Evolutionary conservation across 2,113 vertebrate species (phyloP).

Genomic region (Gnathonemus echidnorhynchus): DNA sequence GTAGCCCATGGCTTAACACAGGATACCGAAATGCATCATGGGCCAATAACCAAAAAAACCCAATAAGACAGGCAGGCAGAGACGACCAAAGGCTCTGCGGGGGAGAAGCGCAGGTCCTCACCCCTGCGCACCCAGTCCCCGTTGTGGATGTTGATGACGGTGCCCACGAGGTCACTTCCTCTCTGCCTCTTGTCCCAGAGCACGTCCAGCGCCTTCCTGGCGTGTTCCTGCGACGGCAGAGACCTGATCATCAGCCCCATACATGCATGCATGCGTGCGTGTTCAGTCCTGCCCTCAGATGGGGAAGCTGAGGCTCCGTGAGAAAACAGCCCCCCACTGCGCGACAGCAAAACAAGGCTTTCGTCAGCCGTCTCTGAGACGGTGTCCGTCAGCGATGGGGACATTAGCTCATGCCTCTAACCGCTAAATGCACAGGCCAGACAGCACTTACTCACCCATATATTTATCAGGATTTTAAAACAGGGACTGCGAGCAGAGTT

Average conservation of each 20-base stretch:
- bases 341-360: neutral
- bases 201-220: constrained; percentile 90
- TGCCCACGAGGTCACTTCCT: constrained; percentile 97
- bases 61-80: neutral
- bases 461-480: neutral
- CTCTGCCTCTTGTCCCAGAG: constrained; percentile 59
- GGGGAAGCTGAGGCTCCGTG: neutral
- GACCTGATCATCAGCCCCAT: neutral
- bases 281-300: neutral
- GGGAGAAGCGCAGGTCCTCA: constrained; percentile 29
- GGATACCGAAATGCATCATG: neutral
- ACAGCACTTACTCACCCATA: neutral
- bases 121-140: constrained; percentile 84
- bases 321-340: neutral
- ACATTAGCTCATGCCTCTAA: neutral
- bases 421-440: neutral
- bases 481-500: neutral
- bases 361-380: neutral
- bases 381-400: neutral
- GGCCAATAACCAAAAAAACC: too few species aligned
- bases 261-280: neutral
- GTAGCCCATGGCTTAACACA: neutral
- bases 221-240: constrained; percentile 68
- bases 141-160: constrained; percentile 96
- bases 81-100: neutral